phyloP scores from a whole-genome alignment of 2,888 invertebrate genomes.

The Arrhopalites spinosus region DNA sequence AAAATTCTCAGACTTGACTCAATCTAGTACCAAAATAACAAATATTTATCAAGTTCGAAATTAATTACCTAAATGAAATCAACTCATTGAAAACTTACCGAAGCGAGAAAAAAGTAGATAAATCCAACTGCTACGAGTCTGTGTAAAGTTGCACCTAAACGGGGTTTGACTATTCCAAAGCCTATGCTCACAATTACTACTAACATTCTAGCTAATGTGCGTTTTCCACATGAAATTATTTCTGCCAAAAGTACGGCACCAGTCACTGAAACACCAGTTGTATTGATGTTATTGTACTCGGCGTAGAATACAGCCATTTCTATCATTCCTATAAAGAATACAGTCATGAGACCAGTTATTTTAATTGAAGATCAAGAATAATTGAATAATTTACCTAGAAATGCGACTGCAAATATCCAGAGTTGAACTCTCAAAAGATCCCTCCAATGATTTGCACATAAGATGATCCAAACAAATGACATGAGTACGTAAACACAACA shows the following conservation, averaged over 20 bases:
- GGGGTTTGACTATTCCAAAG: constrained; percentile 93
- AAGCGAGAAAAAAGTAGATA: constrained; percentile 80
- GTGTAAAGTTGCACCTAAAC: constrained; percentile 85
- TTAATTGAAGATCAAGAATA: too few species aligned
- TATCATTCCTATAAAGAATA: constrained; percentile 69
- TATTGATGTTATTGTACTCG: constrained; percentile 80
- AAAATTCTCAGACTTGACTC: constrained; percentile 82
- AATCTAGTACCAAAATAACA: too few species aligned
- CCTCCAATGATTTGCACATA: constrained; percentile 86
- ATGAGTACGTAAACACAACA: constrained; percentile 72
- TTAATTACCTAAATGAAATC: too few species aligned
- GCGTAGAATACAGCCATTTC: constrained; percentile 89
- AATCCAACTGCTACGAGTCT: constrained; percentile 83
- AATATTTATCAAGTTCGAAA: too few species aligned
- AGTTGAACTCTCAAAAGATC: constrained; percentile 91
- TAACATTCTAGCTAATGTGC: constrained; percentile 88
- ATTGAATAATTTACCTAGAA: too few species aligned
- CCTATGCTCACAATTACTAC: constrained; percentile 93
- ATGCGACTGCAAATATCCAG: constrained; percentile 92
- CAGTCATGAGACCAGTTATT: too few species aligned
- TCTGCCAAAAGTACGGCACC: constrained; percentile 84
- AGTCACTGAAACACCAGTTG: constrained; percentile 68
- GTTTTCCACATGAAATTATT: constrained; percentile 86
- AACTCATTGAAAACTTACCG: too few species aligned
- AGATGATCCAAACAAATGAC: constrained; percentile 80